phyloP scores from a whole-genome alignment of 2,113 vertebrate genomes.

The Chionodraco myersi region DNA sequence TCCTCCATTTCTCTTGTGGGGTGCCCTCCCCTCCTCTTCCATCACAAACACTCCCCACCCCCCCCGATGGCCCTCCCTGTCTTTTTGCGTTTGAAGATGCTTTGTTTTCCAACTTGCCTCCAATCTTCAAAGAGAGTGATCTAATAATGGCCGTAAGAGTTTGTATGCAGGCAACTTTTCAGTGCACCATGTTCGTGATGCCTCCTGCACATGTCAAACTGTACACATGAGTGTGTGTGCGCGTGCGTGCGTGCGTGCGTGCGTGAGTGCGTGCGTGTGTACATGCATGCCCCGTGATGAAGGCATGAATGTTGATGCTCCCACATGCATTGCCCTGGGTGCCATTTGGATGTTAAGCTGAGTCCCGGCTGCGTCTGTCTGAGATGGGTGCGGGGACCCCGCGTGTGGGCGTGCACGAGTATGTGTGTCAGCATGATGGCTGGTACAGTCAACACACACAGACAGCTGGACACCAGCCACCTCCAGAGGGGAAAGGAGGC shows the following conservation, averaged over 20 bases:
- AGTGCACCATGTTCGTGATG: conserved; percentile 32
- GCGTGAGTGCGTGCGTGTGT: neutral
- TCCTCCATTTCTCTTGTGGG: conserved; percentile 41
- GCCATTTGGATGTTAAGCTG: conserved; percentile 68
- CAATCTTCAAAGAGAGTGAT: conserved; percentile 74
- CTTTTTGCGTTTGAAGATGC: conserved; percentile 74
- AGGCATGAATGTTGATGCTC: conserved; percentile 51
- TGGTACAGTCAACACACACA: conserved; percentile 75
- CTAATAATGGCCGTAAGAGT: conserved; percentile 64
- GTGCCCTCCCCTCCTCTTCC: conserved; percentile 41
- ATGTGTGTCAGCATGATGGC: conserved; percentile 63
- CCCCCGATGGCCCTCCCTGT: conserved; percentile 12
- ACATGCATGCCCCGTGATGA: neutral
- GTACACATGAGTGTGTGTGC: neutral
- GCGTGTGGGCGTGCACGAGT: conserved; percentile 36
- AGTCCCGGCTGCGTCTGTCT: conserved; percentile 59
- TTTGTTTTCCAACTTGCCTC: conserved; percentile 74
- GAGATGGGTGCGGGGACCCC: conserved; percentile 38
- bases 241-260: conserved; percentile 3
- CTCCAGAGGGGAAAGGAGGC: conserved; percentile 46
- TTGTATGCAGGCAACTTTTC: conserved; percentile 25
- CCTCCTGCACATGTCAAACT: conserved; percentile 50
- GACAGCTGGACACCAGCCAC: conserved; percentile 74
- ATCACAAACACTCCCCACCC: conserved; percentile 19
- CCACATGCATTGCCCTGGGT: conserved; percentile 62